Evolutionary conservation across 1,140 invertebrate genomes (phyloP), one percentile per base, ranked within the genome.

Genomic region (Eurosta solidaginis): DNA sequence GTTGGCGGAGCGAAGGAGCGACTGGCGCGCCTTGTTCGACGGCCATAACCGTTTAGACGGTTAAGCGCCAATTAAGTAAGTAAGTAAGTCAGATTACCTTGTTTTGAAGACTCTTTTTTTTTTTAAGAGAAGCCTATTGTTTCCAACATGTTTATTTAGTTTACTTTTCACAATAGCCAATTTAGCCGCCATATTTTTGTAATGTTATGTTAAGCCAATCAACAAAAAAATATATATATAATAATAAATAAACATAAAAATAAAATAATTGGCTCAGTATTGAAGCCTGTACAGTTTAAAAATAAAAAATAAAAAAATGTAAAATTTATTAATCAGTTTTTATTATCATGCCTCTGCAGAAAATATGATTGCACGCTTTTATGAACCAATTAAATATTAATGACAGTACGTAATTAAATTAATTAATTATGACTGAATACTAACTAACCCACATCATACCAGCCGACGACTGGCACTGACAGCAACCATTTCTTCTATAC

Each of bases 281-380:
- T 59, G 54, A 59, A 29, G 29, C 27, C 33, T 59, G 33, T 17
- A 33, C 27, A 33, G 54, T 59, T 59, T 59, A 59, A 25, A 33
- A 33, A n/a, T n/a, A n/a, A n/a, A n/a, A n/a, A n/a, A n/a, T n/a
- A n/a, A n/a, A n/a, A n/a, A n/a, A n/a, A 59, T 59, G 29, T 59
- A 59, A 59, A 59, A 59, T 59, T 59, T 59, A 59, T 59, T 59
- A 59, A 59, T 59, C 54, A 59, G 54, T 59, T 59, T 59, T 59
- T 59, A 59, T 59, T 59, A 59, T 59, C 54, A 33, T 59, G 14
- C 54, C 54, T 9, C 33, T 59, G 54, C 54, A 59, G 33, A 25
- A 36, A 59, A 36, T 36, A 22, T 27, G 54, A 59, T 59, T 59
- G 54, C 54, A 29, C 54, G 54, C 54, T 29, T 33, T 59, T 59